These are phyloP conservation scores for Caracal caracal DNA, from an alignment of 2,113 vertebrate species.

Conservation along the genomic window DNA sequence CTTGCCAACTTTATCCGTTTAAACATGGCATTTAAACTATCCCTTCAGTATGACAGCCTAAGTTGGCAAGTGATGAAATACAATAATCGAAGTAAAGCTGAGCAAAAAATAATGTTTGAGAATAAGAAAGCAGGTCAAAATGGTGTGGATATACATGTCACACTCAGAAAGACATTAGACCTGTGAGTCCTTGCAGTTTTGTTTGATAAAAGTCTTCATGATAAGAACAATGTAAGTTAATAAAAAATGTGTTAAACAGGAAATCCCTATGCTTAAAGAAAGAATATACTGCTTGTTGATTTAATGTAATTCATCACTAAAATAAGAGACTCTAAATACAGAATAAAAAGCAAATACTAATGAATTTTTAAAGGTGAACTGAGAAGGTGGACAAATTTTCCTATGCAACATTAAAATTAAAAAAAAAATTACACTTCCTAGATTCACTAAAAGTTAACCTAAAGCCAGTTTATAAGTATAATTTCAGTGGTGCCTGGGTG, in stretches of 20 bases:
- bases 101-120: slow-evolving; percentile 2
- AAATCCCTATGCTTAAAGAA: background rate
- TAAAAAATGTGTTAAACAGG: background rate
- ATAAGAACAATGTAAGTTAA: background rate
- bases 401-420: background rate
- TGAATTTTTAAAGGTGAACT: background rate
- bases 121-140: slow-evolving; percentile 19
- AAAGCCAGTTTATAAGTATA: background rate
- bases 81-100: background rate
- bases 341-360: background rate
- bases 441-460: background rate
- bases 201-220: background rate
- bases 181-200: background rate
- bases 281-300: background rate
- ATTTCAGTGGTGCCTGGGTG: too few relatives aligned
- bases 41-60: slow-evolving; percentile 1
- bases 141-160: background rate
- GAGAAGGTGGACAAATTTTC: background rate
- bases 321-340: background rate
- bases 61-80: slow-evolving; percentile 47
- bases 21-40: slow-evolving; percentile 47
- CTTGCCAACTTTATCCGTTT: slow-evolving; percentile 48
- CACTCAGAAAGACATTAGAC: background rate
- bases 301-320: slow-evolving; percentile 20
- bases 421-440: slow-evolving; percentile 28